A percentile compares a stretch with the other conserved stretches of the same genome.
These are phyloP conservation scores for Porphyrio hochstetteri DNA, from an alignment of 2,113 vertebrate genomes.

Conservation along the genomic window DNA sequence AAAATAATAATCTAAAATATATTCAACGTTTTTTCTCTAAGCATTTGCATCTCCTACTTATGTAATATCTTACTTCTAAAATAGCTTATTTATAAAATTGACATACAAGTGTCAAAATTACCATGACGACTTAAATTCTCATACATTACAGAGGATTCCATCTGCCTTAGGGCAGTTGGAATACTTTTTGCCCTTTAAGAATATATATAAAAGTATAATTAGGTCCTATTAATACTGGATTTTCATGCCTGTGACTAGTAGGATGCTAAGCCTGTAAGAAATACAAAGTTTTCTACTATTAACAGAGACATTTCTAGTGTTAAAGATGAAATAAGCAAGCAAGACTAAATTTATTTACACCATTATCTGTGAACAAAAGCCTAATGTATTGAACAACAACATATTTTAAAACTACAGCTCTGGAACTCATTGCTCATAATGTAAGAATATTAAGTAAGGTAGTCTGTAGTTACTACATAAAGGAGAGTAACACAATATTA, in stretches of 20 bases:
- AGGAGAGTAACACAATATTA: neutral
- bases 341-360: slow-evolving; percentile 13
- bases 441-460: neutral
- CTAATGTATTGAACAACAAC: neutral
- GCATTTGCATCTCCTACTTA: neutral
- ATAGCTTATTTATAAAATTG: slow-evolving; percentile 10
- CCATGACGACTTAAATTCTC: slow-evolving; percentile 28
- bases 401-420: neutral
- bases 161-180: neutral
- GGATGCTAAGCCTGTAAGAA: neutral
- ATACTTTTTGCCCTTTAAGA: neutral
- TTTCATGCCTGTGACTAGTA: slow-evolving; percentile 5
- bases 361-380: neutral
- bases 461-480: neutral
- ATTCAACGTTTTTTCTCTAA: neutral
- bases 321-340: slow-evolving; percentile 12
- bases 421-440: neutral
- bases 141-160: neutral
- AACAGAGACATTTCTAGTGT: neutral
- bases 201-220: neutral
- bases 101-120: neutral
- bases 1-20: neutral
- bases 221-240: neutral
- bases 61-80: neutral
- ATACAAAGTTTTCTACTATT: neutral